phyloP scores from a whole-genome alignment of 2,888 invertebrate genomes.

The Rhamphomyia laevipes region DNA sequence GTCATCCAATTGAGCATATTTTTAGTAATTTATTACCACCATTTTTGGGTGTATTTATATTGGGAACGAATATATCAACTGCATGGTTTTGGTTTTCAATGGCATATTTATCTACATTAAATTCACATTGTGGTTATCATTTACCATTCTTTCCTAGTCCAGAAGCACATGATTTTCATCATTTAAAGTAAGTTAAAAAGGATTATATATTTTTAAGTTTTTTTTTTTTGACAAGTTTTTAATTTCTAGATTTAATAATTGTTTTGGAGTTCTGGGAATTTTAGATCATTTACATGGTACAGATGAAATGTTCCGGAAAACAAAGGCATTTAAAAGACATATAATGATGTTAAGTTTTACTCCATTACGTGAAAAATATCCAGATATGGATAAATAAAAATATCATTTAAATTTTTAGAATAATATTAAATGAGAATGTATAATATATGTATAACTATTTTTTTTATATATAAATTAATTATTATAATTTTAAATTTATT shows the following conservation, averaged over 20 bases:
- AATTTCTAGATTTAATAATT: conserved; percentile 61
- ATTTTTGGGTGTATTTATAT: conserved; percentile 57
- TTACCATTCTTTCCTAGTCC: conserved; percentile 75
- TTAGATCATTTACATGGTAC: conserved; percentile 75
- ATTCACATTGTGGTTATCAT: conserved; percentile 77
- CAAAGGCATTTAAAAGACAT: conserved; percentile 58
- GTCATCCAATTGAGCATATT: conserved; percentile 66
- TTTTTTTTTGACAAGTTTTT: too few species aligned
- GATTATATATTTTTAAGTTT: too few species aligned
- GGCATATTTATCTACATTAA: conserved; percentile 63
- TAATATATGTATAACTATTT: too few species aligned
- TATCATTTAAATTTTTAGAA: too few species aligned
- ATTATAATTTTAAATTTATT: too few species aligned
- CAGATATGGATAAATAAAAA: conserved; percentile 37
- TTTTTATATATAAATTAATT: too few species aligned
- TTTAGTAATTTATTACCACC: conserved; percentile 68
- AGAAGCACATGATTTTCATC: conserved; percentile 80
- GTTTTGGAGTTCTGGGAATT: conserved; percentile 71
- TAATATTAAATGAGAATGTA: too few species aligned
- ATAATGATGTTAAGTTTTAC: conserved; percentile 56
- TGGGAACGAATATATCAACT: conserved; percentile 66
- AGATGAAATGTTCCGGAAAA: conserved; percentile 60
- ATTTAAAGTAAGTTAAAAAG: conserved; percentile 52
- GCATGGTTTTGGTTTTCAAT: conserved; percentile 68
- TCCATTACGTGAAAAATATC: conserved; percentile 55